Conservation (phyloP, 2,113 vertebrate genomes). For the Hemiscyllium ocellatum region DNA sequence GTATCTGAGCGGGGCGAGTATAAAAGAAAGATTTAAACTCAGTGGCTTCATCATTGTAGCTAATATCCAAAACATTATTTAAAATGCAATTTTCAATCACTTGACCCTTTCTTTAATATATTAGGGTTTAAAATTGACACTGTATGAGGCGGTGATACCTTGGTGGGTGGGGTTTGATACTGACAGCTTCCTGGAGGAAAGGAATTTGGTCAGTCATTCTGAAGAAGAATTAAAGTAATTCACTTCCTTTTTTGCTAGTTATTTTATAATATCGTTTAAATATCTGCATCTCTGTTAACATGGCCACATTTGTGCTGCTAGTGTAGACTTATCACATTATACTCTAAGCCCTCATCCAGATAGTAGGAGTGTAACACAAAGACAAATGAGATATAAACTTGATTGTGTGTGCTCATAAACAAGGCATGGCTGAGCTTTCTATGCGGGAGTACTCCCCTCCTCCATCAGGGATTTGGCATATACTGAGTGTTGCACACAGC, state of each 20-base stretch:
- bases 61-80: neutral
- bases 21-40: neutral
- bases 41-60: neutral
- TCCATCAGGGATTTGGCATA: no score
- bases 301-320: neutral
- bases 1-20: neutral
- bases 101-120: neutral
- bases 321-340: neutral
- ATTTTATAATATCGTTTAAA: neutral
- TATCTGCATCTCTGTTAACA: neutral
- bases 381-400: neutral
- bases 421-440: neutral
- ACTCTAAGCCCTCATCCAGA: neutral
- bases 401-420: neutral
- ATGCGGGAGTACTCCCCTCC: no score
- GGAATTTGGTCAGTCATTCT: neutral
- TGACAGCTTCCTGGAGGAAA: neutral
- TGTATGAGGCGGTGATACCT: neutral
- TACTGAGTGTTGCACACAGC: no score
- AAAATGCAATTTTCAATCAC: neutral
- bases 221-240: neutral
- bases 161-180: neutral
- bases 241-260: neutral
- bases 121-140: neutral
- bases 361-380: neutral